These are phyloP conservation scores for Mythimna vitellina DNA, from an alignment of 2,888 invertebrate species.

Conservation along the genomic window DNA sequence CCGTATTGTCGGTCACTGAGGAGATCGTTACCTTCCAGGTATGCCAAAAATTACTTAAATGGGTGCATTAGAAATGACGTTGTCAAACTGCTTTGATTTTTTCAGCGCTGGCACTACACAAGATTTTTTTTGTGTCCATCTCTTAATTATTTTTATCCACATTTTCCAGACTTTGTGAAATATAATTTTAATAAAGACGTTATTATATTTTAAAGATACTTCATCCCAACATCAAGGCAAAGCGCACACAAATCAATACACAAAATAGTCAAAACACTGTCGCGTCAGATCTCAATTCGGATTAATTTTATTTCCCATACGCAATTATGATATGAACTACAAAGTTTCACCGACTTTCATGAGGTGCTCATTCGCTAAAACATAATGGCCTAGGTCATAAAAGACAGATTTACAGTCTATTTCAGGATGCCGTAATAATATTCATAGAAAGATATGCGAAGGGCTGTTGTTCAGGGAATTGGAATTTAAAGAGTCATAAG, in stretches of 20 bases:
- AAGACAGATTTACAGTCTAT: conserved; percentile 51
- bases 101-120: too few species aligned
- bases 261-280: conserved; percentile 36
- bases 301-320: conserved; percentile 53
- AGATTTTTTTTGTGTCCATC: background rate
- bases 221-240: conserved; percentile 14
- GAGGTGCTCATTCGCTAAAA: conserved; percentile 51
- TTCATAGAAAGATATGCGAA: conserved; percentile 52
- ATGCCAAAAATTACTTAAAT: too few species aligned
- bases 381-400: conserved; percentile 51
- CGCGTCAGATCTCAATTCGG: conserved; percentile 39
- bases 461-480: conserved; percentile 18
- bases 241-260: conserved; percentile 7
- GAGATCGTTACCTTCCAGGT: too few species aligned
- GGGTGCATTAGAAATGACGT: background rate
- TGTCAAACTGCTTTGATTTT: too few species aligned
- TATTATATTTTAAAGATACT: background rate
- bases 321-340: conserved; percentile 51
- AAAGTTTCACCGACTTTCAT: conserved; percentile 58
- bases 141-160: background rate
- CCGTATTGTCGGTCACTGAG: too few species aligned
- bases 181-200: background rate
- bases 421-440: conserved; percentile 47
- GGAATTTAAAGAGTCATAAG: background rate
- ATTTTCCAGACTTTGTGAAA: background rate